phyloP scores from a whole-genome alignment of 1,140 invertebrate genomes.

The Musca domestica region DNA sequence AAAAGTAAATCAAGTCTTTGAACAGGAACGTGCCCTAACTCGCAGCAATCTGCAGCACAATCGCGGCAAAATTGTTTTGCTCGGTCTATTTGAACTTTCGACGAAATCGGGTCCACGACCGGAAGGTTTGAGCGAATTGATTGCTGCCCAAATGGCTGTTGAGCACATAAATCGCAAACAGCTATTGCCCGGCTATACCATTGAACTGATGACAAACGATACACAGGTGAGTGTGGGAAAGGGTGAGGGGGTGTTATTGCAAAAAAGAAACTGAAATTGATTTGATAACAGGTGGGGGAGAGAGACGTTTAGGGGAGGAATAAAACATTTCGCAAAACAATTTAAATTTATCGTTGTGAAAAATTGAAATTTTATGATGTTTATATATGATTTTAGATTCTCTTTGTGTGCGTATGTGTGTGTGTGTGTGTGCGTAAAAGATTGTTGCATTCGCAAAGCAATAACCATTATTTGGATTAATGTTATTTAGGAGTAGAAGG shows the following conservation, averaged over 20 bases:
- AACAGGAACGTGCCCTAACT: slow-evolving; percentile 46
- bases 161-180: slow-evolving; percentile 68
- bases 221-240: slow-evolving; percentile 65
- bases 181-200: slow-evolving; percentile 67
- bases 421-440: too few species aligned
- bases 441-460: too few species aligned
- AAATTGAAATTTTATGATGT: too few species aligned
- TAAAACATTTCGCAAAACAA: too few species aligned
- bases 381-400: too few species aligned
- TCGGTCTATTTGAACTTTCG: slow-evolving; percentile 76
- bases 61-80: slow-evolving; percentile 58
- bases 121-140: slow-evolving; percentile 72
- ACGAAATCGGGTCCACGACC: slow-evolving; percentile 59
- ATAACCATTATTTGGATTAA: too few species aligned
- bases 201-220: slow-evolving; percentile 75
- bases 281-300: too few species aligned
- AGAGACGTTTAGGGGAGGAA: too few species aligned
- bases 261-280: too few species aligned
- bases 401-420: too few species aligned
- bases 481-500: too few species aligned
- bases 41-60: slow-evolving; percentile 18
- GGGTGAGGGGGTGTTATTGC: background rate
- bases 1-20: slow-evolving; percentile 50
- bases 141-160: slow-evolving; percentile 71
- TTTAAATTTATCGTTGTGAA: too few species aligned